Conservation (phyloP, 2,888 invertebrate genomes). For the Ornithoptera priamus region DNA sequence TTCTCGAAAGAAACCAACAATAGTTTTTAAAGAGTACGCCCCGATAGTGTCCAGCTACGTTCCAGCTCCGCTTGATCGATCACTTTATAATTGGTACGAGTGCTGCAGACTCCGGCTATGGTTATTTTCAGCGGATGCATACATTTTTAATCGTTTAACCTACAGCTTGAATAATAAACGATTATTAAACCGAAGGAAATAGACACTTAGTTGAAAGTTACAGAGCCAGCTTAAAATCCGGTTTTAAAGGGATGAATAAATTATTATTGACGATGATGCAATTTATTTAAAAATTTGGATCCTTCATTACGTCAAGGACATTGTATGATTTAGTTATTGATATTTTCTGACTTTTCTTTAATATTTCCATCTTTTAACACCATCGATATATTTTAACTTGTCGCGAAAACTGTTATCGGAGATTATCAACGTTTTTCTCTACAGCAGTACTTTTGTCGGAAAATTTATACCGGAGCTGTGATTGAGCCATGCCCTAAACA, state of each 20-base stretch:
- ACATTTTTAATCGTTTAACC: too few species aligned
- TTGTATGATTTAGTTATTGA: too few species aligned
- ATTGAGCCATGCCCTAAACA: conserved; percentile 31
- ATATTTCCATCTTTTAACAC: too few species aligned
- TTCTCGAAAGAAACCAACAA: not conserved
- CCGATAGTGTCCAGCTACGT: not conserved
- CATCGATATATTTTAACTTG: not conserved
- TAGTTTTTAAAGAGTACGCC: not conserved
- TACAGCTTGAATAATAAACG: too few species aligned
- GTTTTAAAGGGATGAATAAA: not conserved
- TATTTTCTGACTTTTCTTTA: too few species aligned
- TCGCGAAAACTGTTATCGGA: not conserved
- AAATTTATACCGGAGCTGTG: conserved; percentile 28
- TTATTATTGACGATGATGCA: not conserved
- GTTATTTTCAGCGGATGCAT: too few species aligned
- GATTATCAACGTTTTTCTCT: not conserved
- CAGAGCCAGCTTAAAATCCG: too few species aligned
- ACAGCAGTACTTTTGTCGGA: conserved; percentile 9
- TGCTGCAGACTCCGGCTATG: not conserved
- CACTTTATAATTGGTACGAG: not conserved
- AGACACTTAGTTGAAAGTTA: not conserved
- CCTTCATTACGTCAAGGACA: too few species aligned
- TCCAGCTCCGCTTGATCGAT: conserved; percentile 3
- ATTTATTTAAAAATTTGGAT: too few species aligned
- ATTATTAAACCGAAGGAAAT: not conserved